Conservation (phyloP, 2,797 vertebrate species). For the Schizopygopsis pylzovi region DNA sequence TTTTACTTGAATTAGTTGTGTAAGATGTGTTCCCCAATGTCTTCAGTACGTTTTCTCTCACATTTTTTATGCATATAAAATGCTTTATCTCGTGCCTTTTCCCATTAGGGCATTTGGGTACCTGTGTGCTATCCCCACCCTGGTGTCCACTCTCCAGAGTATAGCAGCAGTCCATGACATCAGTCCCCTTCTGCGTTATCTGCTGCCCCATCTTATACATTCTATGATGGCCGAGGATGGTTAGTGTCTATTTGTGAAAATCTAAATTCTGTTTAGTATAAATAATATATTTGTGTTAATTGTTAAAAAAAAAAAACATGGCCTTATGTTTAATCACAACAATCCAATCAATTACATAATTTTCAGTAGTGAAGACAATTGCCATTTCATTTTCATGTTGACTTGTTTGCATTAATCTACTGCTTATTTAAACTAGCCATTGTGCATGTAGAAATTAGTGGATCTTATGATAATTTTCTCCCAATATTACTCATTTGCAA, state of each 20-base stretch:
- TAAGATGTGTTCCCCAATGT: neutral
- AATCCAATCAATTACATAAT: neutral
- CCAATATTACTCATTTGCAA: neutral
- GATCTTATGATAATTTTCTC: neutral
- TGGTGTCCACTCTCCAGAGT: conserved; percentile 79
- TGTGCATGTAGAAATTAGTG: neutral
- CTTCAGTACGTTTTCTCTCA: neutral
- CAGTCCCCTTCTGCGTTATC: conserved; percentile 83
- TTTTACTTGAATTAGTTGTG: neutral
- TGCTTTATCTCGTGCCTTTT: neutral
- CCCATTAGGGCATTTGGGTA: conserved; percentile 78
- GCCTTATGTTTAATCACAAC: neutral
- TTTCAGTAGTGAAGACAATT: neutral
- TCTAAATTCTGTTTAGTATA: neutral
- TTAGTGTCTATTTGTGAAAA: conserved; percentile 22
- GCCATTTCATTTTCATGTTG: neutral
- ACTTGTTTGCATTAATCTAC: neutral
- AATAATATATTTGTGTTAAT: neutral
- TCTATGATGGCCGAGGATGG: conserved; percentile 61
- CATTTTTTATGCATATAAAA: neutral
- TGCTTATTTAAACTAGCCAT: neutral
- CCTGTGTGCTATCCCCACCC: conserved; percentile 76
- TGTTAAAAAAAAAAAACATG: neutral
- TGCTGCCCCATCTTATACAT: conserved; percentile 85
- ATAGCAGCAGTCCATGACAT: conserved; percentile 82